Base-by-base conservation (phyloP, 2,888 invertebrate genomes). In the Tortrix viridana region DNA sequence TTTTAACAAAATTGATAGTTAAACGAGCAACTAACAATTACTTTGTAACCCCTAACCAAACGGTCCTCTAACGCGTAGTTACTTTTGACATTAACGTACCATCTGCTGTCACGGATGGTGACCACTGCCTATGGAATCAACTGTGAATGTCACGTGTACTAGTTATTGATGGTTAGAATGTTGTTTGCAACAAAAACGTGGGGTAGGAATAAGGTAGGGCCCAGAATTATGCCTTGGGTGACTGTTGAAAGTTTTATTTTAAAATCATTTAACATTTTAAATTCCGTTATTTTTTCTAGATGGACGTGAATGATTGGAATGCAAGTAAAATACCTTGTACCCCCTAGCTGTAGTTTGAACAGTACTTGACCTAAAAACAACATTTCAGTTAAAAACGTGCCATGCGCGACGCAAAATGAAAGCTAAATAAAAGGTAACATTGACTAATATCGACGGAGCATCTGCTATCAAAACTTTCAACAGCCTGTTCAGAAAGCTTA, bases 401-500 rank as follows among this genome's bases (percentile, higher is more conserved):
- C 73, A 72, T 69, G n/a, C 2, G 22, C 38, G 58, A 74, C 71
- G 74, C 74, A 79, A 77, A 77, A 79, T 79, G 76, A 74, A 78
- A 79, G 76, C 76, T 76, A 76, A 79, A 76, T 77, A 78, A 78
- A 76, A 73, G 67, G 69, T 12, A 53, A 67, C 71, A 68, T 71
- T 70, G 68, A 74, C 73, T 74, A 75, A 77, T 77, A 74, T 74
- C 71, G 74, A 71, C 61, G 52, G 67, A 74, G 74, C 75, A 72
- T 74, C 71, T 74, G 74, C 76, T 73, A 76, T 76, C 75, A 75
- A 76, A 75, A 76, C 72, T 76, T 77, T 73, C 73, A 73, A 74
- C 71, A 70, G 1, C 53, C 9, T 12, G 9, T 7, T 12, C 22
- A 0, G 6, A 38, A n/a, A 14, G 6, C 5, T 9, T 41, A 44